Evolutionary conservation across 2,113 vertebrate genomes (phyloP).

Genomic region (Herpetotheres cachinnans): DNA sequence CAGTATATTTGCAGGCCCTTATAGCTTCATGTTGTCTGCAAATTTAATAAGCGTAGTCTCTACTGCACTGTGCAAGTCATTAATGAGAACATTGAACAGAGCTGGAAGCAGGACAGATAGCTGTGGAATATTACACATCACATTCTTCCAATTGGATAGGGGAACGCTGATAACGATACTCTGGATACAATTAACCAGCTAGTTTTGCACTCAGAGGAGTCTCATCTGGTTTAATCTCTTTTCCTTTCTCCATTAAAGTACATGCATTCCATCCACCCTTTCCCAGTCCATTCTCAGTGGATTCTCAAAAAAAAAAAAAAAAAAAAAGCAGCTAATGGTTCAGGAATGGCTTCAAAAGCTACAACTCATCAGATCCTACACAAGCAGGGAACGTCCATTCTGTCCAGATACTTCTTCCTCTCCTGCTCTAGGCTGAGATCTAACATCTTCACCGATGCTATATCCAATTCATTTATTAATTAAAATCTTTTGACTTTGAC

Average conservation of each 20-base stretch:
- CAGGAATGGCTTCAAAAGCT: not conserved
- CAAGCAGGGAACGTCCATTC: not conserved
- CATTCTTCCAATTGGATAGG: conserved; percentile 6
- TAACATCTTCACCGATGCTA: not conserved
- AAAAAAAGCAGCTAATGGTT: not conserved
- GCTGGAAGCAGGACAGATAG: conserved; percentile 37
- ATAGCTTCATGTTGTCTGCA: not conserved
- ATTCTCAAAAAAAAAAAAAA: not conserved
- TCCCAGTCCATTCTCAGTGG: not conserved
- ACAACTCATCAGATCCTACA: not conserved
- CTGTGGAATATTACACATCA: conserved; percentile 21
- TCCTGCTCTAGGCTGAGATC: not conserved
- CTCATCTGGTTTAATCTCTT: conserved; percentile 16
- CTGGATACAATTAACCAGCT: not conserved
- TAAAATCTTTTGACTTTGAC: not conserved
- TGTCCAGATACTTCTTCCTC: not conserved
- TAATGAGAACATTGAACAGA: not conserved
- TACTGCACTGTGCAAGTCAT: conserved; percentile 3
- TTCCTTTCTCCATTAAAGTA: conserved; percentile 7
- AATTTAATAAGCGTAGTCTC: not conserved
- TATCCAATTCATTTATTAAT: not conserved
- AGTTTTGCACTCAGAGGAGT: not conserved
- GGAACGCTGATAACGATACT: conserved; percentile 14
- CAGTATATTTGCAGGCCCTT: not conserved
- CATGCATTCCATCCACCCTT: not conserved